Conservation (phyloP, 2,113 vertebrate species). For the Xerus inauris region DNA sequence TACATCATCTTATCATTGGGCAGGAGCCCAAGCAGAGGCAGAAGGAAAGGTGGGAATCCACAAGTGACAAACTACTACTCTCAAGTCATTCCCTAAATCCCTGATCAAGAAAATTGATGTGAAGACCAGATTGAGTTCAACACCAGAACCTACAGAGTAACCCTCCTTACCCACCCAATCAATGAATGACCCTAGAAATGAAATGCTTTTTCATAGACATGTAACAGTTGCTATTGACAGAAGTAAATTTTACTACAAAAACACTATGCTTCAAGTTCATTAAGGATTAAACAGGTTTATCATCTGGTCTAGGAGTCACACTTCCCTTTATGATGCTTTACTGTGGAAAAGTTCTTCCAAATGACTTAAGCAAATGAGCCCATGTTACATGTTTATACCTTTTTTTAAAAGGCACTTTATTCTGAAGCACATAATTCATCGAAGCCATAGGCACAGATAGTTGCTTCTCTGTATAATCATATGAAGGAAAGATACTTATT, state of each 20-base stretch:
- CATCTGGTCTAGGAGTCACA: neutral
- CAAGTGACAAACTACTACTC: neutral
- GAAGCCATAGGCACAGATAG: neutral
- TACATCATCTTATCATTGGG: neutral
- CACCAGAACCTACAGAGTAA: neutral
- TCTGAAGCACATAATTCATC: conserved; percentile 23
- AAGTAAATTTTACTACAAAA: conserved; percentile 5
- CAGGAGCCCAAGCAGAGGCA: neutral
- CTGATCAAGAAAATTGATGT: neutral
- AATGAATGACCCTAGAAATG: neutral
- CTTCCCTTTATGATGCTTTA: neutral
- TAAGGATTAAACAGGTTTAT: conserved; percentile 1
- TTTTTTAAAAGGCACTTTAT: conserved; percentile 53
- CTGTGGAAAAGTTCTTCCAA: conserved; percentile 33
- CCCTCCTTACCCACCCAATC: neutral
- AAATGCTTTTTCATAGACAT: neutral
- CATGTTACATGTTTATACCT: neutral
- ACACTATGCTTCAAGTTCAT: conserved; percentile 16
- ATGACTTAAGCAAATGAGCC: conserved; percentile 9
- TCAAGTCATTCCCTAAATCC: conserved; percentile 27
- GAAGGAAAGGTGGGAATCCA: neutral
- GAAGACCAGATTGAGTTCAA: neutral
- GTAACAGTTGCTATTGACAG: neutral
- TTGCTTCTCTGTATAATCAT: conserved; percentile 32
- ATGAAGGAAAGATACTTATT: conserved; percentile 23